Evolutionary conservation across 2,888 invertebrate genomes (phyloP).

Genomic region (Zaprionus obscuricornis): DNA sequence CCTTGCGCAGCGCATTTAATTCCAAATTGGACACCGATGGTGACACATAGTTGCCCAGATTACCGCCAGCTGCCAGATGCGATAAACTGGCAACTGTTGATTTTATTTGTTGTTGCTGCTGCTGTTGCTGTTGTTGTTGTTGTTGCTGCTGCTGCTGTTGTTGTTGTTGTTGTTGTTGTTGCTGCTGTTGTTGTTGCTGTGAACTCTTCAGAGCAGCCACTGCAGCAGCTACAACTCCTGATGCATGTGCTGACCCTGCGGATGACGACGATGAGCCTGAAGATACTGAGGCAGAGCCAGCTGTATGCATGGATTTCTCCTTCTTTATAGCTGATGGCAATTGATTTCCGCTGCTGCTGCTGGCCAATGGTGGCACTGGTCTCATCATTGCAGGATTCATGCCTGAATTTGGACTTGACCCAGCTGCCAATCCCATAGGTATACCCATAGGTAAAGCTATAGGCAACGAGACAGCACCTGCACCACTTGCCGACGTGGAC

Average conservation of each 20-base stretch:
- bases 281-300: conserved; percentile 15
- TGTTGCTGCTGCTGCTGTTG: too few relatives aligned
- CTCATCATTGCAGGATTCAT: conserved; percentile 48
- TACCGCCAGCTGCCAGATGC: conserved; percentile 64
- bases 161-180: too few relatives aligned
- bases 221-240: conserved; percentile 50
- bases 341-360: conserved; percentile 50
- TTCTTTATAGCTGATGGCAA: conserved; percentile 36
- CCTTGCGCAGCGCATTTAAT: conserved; percentile 74
- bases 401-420: conserved; percentile 1
- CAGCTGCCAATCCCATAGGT: too few relatives aligned
- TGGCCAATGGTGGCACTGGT: conserved; percentile 84
- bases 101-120: conserved; percentile 64
- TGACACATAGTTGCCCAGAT: conserved; percentile 43
- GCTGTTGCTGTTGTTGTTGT: too few relatives aligned
- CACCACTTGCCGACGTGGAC: conserved; percentile 31
- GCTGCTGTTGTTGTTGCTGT: too few relatives aligned
- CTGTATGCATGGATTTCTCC: conserved; percentile 34
- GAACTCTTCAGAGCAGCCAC: conserved; percentile 67
- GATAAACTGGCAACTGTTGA: conserved; percentile 65
- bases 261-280: too few relatives aligned
- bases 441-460: conserved; percentile 15
- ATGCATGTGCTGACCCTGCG: too few relatives aligned
- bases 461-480: conserved; percentile 2
- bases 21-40: conserved; percentile 55